Conservation (phyloP, 2,888 invertebrate genomes). For the Strigamia crassipes region DNA sequence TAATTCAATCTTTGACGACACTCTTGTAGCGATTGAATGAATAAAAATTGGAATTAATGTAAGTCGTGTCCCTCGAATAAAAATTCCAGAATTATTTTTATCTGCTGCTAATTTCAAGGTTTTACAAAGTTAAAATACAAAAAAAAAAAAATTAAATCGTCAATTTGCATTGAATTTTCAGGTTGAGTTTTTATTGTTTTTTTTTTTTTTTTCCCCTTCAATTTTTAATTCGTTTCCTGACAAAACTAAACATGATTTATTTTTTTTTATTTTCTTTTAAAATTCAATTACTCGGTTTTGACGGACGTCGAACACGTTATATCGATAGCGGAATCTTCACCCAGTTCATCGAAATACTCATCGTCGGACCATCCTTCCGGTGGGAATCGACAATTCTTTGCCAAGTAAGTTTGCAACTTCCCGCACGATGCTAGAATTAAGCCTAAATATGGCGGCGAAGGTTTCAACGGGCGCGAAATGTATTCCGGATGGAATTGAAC, state of each 20-base stretch:
- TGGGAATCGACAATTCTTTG: constrained; percentile 4
- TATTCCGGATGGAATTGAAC: constrained; percentile 99
- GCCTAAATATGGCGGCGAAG: constrained; percentile 95
- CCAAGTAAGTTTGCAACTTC: constrained; percentile 66
- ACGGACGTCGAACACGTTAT: background rate
- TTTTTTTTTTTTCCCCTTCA: too few relatives aligned
- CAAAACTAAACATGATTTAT: background rate
- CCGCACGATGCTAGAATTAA: constrained; percentile 86
- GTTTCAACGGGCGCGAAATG: constrained; percentile 83
- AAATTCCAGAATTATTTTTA: background rate
- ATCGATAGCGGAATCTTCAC: background rate
- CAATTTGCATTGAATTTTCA: too few relatives aligned
- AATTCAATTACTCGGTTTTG: background rate
- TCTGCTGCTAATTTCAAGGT: background rate
- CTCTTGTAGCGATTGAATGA: background rate
- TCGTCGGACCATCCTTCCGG: constrained; percentile 16
- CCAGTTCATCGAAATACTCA: background rate
- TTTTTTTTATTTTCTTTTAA: background rate
- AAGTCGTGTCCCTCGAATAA: background rate
- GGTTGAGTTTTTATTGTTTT: too few relatives aligned
- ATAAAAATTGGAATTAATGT: background rate
- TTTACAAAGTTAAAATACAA: too few relatives aligned
- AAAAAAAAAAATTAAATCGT: too few relatives aligned
- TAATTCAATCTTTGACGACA: background rate
- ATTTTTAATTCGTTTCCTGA: too few relatives aligned